Evolutionary conservation across 2,888 invertebrate species (phyloP).

Genomic region (Gasteruption jaculator): DNA sequence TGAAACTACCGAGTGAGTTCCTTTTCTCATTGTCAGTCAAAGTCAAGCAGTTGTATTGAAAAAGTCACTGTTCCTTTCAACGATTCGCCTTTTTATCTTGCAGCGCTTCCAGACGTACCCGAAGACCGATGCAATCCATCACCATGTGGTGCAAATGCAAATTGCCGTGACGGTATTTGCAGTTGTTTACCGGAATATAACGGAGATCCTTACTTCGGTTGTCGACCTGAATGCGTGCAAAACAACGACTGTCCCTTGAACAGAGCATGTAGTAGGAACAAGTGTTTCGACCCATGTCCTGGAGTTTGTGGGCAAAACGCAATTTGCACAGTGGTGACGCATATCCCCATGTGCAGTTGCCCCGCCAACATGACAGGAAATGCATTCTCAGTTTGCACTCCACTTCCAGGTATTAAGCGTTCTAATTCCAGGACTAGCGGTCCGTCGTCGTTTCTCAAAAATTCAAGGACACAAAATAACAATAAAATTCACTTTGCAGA

Average conservation of each 20-base stretch:
- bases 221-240: slow-evolving; percentile 75
- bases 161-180: slow-evolving; percentile 54
- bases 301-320: slow-evolving; percentile 73
- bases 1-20: slow-evolving; percentile 56
- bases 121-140: slow-evolving; percentile 61
- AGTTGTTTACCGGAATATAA: slow-evolving; percentile 44
- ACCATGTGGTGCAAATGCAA: slow-evolving; percentile 73
- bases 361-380: slow-evolving; percentile 63
- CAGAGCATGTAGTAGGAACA: slow-evolving; percentile 71
- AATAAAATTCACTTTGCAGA: slow-evolving; percentile 24
- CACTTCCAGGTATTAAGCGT: slow-evolving; percentile 56
- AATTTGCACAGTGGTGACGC: slow-evolving; percentile 71
- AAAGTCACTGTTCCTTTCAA: too few species aligned
- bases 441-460: not conserved
- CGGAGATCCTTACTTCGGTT: slow-evolving; percentile 57
- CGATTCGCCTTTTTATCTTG: not conserved
- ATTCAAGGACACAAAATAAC: not conserved
- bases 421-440: too few species aligned
- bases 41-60: slow-evolving; percentile 1
- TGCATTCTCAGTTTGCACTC: slow-evolving; percentile 64
- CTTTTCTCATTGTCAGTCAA: slow-evolving; percentile 21
- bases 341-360: slow-evolving; percentile 59
- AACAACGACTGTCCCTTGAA: slow-evolving; percentile 72
- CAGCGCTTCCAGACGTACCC: slow-evolving; percentile 23
- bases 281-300: slow-evolving; percentile 78